These are phyloP conservation scores for Eilema depressum DNA, from an alignment of 2,888 invertebrate genomes.

Conservation along the genomic window DNA sequence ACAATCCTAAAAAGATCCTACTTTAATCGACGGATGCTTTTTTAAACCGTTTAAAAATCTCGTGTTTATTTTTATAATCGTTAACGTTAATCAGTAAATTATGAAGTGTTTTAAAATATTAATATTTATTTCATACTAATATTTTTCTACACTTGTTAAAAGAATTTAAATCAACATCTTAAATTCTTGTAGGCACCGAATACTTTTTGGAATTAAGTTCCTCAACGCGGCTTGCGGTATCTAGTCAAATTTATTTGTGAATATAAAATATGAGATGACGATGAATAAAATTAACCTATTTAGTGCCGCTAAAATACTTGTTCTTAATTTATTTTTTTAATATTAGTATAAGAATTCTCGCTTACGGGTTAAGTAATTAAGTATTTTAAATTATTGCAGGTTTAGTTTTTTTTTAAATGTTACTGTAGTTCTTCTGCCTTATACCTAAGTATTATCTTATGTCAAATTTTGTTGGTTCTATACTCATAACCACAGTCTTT, in stretches of 20 bases:
- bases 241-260: neutral
- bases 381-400: neutral
- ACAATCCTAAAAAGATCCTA: too few relatives aligned
- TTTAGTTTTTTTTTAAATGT: neutral
- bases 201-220: neutral
- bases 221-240: neutral
- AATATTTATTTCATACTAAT: neutral
- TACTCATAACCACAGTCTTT: too few relatives aligned
- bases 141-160: neutral
- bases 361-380: neutral
- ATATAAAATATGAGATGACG: neutral
- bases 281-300: neutral
- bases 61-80: neutral
- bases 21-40: too few relatives aligned
- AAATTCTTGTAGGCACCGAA: neutral
- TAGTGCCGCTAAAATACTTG: neutral
- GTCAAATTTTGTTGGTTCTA: neutral
- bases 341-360: neutral
- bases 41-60: too few relatives aligned
- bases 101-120: neutral
- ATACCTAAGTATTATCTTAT: neutral
- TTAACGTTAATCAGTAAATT: constrained; percentile 1
- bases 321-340: neutral
- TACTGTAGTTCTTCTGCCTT: neutral
- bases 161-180: neutral